A percentile compares a stretch with the other conserved stretches of the same genome.
Evolutionary conservation across 2,888 invertebrate species (phyloP).

Genomic region (Frankliniella intonsa): DNA sequence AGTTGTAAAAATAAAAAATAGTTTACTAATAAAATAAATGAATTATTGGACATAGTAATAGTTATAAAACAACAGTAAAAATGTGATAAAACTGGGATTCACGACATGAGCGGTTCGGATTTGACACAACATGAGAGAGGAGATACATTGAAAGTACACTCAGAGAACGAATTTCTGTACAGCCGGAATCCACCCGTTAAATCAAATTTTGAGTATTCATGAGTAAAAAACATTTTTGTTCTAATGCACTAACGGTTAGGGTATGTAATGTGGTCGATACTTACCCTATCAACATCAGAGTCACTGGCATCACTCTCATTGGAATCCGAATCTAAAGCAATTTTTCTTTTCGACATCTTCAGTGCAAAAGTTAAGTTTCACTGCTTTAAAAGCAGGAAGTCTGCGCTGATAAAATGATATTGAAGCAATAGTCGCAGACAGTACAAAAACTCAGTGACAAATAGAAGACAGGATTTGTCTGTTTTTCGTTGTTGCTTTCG

Average conservation of each 20-base stretch:
- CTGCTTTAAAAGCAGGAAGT: neutral
- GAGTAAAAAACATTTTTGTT: no score
- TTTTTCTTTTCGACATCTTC: conserved; percentile 60
- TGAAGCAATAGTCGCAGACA: neutral
- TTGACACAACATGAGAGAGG: no score
- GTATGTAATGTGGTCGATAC: conserved; percentile 42
- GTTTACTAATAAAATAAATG: neutral
- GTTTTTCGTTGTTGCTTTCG: conserved; percentile 18
- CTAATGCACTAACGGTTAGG: no score
- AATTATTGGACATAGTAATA: neutral
- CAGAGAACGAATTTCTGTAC: no score
- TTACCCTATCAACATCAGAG: conserved; percentile 80
- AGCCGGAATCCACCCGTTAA: no score
- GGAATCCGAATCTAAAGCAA: conserved; percentile 75
- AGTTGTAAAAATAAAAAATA: neutral
- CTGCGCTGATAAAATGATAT: neutral
- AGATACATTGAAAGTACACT: no score
- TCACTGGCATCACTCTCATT: conserved; percentile 64
- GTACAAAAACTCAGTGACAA: neutral
- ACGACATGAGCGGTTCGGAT: no score
- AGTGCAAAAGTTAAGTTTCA: neutral
- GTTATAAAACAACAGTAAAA: no score
- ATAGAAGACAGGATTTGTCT: neutral
- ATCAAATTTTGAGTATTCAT: no score
- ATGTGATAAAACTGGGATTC: no score